Evolutionary conservation across 2,113 vertebrate species (phyloP), one percentile per base, ranked within the genome.

Genomic region (Hemicordylus capensis): DNA sequence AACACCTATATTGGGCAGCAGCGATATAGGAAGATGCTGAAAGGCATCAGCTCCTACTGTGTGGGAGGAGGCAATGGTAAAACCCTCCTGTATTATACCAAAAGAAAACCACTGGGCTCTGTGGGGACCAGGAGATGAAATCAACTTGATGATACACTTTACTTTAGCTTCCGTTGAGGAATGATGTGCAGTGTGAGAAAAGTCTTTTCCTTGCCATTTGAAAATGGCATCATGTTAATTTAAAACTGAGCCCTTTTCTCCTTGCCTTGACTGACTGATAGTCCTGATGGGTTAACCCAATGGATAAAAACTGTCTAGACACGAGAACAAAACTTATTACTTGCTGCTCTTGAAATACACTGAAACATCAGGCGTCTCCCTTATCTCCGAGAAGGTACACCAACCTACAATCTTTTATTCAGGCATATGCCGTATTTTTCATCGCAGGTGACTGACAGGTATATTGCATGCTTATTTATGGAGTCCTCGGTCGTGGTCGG

Each of bases 391-490:
- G 70, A 80, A 86, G 76, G 51, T 83, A 83, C 44, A 85, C 66
- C 73, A 61, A 17, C 51, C 81, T 87, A 84, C 6, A 66, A 83
- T 69, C 51, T 88, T 91, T 91, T 85, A 84, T 87, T 86, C 85
- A 42, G 61, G 14, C 70, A 22, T 76, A 10, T 83, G 85, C 84
- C 31, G 15, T 34, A 81, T 86, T 90, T 88, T 72, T 90, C 48
- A 51, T 88, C 74, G 76, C 70, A 61, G 44, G 14, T 92, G 89
- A 89, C 51, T 85, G 82, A 86, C 61, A 87, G 77, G 37, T 87
- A 67, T 92, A 90, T 86, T 91, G 76, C 76, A 56, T 84, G 26
- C 80, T 73, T 86, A 82, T 90, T 91, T 90, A 86, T 80, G 81
- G 70, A 76, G 54, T 79, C 83, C 42, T 90, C 39, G 10, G 37